phyloP scores from a whole-genome alignment of 2,888 invertebrate genomes.

The Drosophila lacicola region DNA sequence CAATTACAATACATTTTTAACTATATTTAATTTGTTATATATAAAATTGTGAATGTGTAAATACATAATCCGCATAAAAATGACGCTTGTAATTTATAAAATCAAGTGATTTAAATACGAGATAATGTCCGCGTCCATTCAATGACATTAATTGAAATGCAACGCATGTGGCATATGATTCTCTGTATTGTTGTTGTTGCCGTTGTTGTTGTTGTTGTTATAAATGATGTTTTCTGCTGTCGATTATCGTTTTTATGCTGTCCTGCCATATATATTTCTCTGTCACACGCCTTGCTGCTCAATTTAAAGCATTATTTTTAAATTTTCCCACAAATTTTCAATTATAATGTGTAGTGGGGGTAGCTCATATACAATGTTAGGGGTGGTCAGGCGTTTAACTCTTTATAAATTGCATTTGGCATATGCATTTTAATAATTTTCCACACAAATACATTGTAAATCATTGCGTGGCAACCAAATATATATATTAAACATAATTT shows the following conservation, averaged over 20 bases:
- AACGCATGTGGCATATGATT: constrained; percentile 46
- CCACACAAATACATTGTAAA: constrained; percentile 21
- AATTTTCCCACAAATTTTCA: constrained; percentile 41
- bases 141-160: constrained; percentile 51
- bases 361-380: background rate
- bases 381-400: background rate
- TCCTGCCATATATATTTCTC: constrained; percentile 45
- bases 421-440: constrained; percentile 36
- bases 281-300: constrained; percentile 35
- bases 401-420: constrained; percentile 32
- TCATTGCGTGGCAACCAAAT: constrained; percentile 12
- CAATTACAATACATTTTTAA: constrained; percentile 36
- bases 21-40: constrained; percentile 10
- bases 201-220: constrained; percentile 7
- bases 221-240: constrained; percentile 5
- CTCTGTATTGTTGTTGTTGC: constrained; percentile 14
- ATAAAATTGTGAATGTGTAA: constrained; percentile 18
- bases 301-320: constrained; percentile 46
- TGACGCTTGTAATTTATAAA: constrained; percentile 28
- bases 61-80: constrained; percentile 37
- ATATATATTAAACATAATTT: background rate
- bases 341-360: constrained; percentile 48
- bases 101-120: constrained; percentile 44
- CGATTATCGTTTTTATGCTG: constrained; percentile 12
- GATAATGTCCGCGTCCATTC: constrained; percentile 32